Conservation (phyloP, 2,888 invertebrate genomes). For the Scaptomyza polygonia region DNA sequence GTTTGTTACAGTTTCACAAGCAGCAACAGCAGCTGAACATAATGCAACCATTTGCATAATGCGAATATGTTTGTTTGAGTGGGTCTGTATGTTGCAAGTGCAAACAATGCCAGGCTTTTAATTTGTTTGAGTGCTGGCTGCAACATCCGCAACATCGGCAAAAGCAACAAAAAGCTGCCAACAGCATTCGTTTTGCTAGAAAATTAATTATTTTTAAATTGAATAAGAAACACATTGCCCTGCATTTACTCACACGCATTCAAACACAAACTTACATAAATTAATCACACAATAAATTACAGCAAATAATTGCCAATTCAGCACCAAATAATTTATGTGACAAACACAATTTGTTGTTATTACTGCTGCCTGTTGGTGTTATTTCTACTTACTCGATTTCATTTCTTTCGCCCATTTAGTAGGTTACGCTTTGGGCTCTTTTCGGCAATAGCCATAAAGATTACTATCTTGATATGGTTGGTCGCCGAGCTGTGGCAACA, state of each 20-base stretch:
- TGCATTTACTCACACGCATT: constrained; percentile 25
- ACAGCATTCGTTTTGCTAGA: constrained; percentile 29
- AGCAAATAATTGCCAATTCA: constrained; percentile 75
- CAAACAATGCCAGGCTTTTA: constrained; percentile 53
- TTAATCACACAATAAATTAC: constrained; percentile 72
- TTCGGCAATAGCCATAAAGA: constrained; percentile 67
- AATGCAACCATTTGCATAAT: constrained; percentile 44
- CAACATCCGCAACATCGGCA: too few species aligned
- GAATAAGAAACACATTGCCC: constrained; percentile 52
- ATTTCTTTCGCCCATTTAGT: constrained; percentile 58
- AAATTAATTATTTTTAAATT: constrained; percentile 68
- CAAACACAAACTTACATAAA: constrained; percentile 18
- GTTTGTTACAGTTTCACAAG: constrained; percentile 34
- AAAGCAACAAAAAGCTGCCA: neutral
- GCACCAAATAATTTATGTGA: constrained; percentile 70
- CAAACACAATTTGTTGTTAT: constrained; percentile 61
- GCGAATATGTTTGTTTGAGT: neutral
- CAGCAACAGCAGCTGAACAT: constrained; percentile 45
- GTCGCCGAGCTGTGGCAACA: constrained; percentile 47
- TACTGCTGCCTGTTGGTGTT: constrained; percentile 26
- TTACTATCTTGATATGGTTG: constrained; percentile 68
- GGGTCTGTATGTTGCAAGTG: constrained; percentile 22
- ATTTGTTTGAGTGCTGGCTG: constrained; percentile 59
- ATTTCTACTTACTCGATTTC: constrained; percentile 60
- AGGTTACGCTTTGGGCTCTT: constrained; percentile 39